Conservation (phyloP, 2,113 vertebrate genomes). For the Alexandromys fortis region DNA sequence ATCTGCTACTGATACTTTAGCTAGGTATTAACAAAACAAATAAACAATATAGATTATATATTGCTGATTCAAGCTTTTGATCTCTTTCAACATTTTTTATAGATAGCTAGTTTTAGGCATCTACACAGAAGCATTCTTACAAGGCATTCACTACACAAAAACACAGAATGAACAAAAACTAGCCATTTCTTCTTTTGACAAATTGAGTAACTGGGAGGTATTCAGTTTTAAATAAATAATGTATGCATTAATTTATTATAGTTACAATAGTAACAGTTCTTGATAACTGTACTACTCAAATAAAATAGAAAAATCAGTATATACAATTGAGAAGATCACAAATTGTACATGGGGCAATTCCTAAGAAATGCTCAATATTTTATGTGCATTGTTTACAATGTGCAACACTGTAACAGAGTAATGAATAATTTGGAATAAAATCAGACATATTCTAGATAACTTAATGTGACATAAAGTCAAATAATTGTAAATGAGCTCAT, state of each 20-base stretch:
- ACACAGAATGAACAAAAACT: not conserved
- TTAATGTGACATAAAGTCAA: not conserved
- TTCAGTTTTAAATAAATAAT: constrained; percentile 31
- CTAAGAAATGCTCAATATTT: constrained; percentile 1
- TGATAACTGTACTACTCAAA: not conserved
- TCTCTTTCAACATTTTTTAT: not conserved
- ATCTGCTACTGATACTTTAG: not conserved
- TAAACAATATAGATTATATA: not conserved
- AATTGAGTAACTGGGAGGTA: not conserved
- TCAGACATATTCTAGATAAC: constrained; percentile 2
- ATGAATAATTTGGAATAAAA: constrained; percentile 5
- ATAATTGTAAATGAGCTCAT: not conserved
- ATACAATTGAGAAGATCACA: not conserved
- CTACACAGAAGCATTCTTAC: constrained; percentile 2
- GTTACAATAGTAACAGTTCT: not conserved
- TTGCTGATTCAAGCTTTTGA: not conserved
- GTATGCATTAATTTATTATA: constrained; percentile 48
- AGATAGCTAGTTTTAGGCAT: not conserved
- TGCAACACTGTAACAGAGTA: not conserved
- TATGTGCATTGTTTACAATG: not conserved
- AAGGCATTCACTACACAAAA: not conserved
- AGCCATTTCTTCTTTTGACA: not conserved
- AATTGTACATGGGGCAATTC: not conserved
- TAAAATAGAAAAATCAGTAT: not conserved
- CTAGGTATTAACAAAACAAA: not conserved